Percentiles rank a stretch among this genome's conserved stretches.
Evolutionary conservation across 2,113 vertebrate genomes (phyloP).

Genomic region (Blennius ocellaris): DNA sequence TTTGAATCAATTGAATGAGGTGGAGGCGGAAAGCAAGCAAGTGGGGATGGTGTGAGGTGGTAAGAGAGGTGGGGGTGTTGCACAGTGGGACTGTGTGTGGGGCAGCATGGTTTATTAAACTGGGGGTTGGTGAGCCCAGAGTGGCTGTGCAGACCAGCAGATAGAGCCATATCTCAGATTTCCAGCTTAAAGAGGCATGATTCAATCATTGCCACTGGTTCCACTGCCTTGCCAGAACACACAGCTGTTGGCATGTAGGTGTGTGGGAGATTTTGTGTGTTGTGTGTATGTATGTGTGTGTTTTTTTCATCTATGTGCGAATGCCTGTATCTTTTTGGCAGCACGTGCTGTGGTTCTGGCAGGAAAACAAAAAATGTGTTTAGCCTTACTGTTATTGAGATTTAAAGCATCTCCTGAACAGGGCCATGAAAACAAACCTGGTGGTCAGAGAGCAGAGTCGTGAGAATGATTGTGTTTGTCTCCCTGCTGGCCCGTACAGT

Average conservation of each 20-base stretch:
- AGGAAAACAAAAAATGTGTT: conserved; percentile 24
- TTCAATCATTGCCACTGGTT: conserved; percentile 62
- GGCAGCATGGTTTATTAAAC: conserved; percentile 47
- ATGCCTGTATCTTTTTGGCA: conserved; percentile 28
- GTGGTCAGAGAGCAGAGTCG: conserved; percentile 1
- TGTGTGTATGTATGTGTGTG: not conserved
- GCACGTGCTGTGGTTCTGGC: conserved; percentile 14
- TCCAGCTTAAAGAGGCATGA: conserved; percentile 63
- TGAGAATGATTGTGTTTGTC: conserved; percentile 54
- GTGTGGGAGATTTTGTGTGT: conserved; percentile 31
- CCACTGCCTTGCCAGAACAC: conserved; percentile 47
- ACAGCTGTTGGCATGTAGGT: conserved; percentile 63
- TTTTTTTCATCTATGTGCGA: conserved; percentile 13
- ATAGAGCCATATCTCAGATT: conserved; percentile 54
- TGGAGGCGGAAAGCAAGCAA: conserved; percentile 23
- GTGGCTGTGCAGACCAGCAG: conserved; percentile 39
- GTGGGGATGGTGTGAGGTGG: not conserved
- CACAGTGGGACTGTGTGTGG: conserved; percentile 16
- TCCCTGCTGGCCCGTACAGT: conserved; percentile 37
- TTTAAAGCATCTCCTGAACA: conserved; percentile 50
- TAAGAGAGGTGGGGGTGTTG: not conserved
- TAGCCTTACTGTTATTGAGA: conserved; percentile 42
- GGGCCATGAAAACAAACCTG: conserved; percentile 53
- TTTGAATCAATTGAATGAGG: conserved; percentile 32
- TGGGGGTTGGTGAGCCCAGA: conserved; percentile 34